Evolutionary conservation across 1,140 invertebrate species (phyloP), one percentile per base, ranked within the genome.

Genomic region (Meloidogyne exigua): DNA sequence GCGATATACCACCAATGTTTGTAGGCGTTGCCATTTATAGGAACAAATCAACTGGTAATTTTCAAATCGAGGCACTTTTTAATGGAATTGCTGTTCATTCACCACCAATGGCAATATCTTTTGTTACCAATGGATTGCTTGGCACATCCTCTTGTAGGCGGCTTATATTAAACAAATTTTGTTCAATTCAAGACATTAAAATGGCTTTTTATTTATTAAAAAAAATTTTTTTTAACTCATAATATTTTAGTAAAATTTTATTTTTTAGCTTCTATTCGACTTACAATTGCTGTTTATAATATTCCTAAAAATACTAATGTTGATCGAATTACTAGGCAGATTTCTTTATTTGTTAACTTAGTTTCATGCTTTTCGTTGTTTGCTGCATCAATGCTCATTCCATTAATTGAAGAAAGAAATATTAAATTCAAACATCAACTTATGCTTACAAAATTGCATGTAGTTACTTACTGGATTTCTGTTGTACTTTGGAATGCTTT

Each of bases 361-460:
- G 82, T 83, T 77, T 15, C 76, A 5, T 32, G 68, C 11, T 74
- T 82, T 39, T 82, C 81, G 4, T 64, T 65, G 11, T 72, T 84
- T 21, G 75, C 76, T 12, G 75, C 81, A 42, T 73, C 78, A 18
- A 83, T 84, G 32, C 36, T 80, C 1, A 81, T 84, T 68, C 75
- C 70, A 25, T 26, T 82, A 36, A 82, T 82, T 10, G 81, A 82
- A 49, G 81, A 82, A 5, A 71, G 72, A 1, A 42, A 28, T 12
- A 11, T 7, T 5, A 62, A 69, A 18, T 82, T 82, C 74, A 82
- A 82, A 67, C 77, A 82, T 74, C 81, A 82, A 73, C 49, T 82
- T 7, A 66, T 84, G 36, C 73, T 82, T n/a, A 83, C 81, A 25
- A 78, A 74, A 39, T 64, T 82, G 15, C 49, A 80, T 28, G 63